Evolutionary conservation across 2,113 vertebrate genomes (phyloP), one percentile per base, ranked within the genome.

Genomic region (Nerophis ophidion): DNA sequence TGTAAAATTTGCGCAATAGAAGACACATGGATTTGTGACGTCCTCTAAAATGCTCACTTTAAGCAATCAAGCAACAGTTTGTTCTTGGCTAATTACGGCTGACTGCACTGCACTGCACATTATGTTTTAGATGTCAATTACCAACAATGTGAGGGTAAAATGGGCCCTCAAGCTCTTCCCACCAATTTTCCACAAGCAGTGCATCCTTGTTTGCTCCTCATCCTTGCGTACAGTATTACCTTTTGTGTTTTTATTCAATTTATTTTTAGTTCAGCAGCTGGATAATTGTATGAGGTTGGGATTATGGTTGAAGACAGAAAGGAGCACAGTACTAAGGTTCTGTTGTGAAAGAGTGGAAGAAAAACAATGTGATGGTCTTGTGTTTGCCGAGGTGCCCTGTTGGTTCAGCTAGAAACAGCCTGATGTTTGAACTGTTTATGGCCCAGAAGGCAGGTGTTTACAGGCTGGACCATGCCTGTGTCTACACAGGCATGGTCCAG

Each of bases 81-180:
- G 86, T 90, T 87, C 89, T 85, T 88, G 84, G 84, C 83, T 93
- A 97, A 97, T 98, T 95, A 95, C 91, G 86, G 87, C 84, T 91
- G 93, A 93, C 95, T 92, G 93, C 93, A 95, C 95, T 92, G 93
- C 93, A 95, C 92, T 89, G 88, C 93, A 92, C 92, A 86, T 94
- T 94, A 91, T 85, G 75, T 89, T 92, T 89, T 92, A 92, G 93
- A 93, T 94, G 93, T 98, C 93, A 99, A 94, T 98, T 96, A 95
- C 93, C 86, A 89, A 88, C 90, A 89, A 92, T 91, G 84, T 80
- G 84, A 86, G 81, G 84, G 81, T 84, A 88, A 90, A 88, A 89
- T 86, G 81, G 85, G 75, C 71, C 82, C 76, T 84, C 84, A 79
- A 77, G 80, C 86, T 84, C 81, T 84, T 71, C 74, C 78, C 76